Evolutionary conservation across 2,797 vertebrate genomes (phyloP), one percentile per base, ranked within the genome.

Genomic region (Bothrops alternatus): DNA sequence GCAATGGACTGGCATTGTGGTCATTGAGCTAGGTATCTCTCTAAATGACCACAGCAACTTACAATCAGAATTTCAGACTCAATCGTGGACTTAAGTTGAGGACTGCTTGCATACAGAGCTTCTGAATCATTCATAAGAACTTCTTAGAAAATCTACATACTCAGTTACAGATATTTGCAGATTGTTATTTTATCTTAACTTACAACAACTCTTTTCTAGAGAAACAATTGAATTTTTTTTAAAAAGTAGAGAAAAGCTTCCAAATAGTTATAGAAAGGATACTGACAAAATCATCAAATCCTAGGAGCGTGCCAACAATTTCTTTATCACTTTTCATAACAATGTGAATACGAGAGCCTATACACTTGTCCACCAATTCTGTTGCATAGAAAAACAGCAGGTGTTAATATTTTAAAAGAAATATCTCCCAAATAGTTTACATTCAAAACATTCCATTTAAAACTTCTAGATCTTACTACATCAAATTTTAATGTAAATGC

Each of bases 261-360:
- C 3, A 63, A n/a, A 20, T 2, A 4, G n/a, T 11, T 60, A 57
- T 61, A 25, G 18, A 32, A 98, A 99, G 98, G 99, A 99, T 99
- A 99, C 98, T 99, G 98, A 99, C 99, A 92, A 99, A 99, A 95
- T 99, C 99, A 91, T 99, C 99, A 28, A 99, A 99, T 4, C 98
- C 98, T 78, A 99, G 96, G 85, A 99, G 96, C 0, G 98, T 99
- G 50, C 99, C 98, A 37, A 99, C 98, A 5, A 98, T 98, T 95
- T 98, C 98, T 94, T 99, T 99, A 95, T 98, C 99, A 0, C 98
- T 99, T 96, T 99, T 99, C 99, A 99, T 99, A 91, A 99, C 98
- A n/a, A 99, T 98, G 96, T 98, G 98, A 96, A 99, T 99, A 47
- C 97, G 95, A 8, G 98, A 99, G 91, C 98, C 98, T 93, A 98